These are phyloP conservation scores for Acronicta psi DNA, from an alignment of 2,888 invertebrate species.

Conservation along the genomic window DNA sequence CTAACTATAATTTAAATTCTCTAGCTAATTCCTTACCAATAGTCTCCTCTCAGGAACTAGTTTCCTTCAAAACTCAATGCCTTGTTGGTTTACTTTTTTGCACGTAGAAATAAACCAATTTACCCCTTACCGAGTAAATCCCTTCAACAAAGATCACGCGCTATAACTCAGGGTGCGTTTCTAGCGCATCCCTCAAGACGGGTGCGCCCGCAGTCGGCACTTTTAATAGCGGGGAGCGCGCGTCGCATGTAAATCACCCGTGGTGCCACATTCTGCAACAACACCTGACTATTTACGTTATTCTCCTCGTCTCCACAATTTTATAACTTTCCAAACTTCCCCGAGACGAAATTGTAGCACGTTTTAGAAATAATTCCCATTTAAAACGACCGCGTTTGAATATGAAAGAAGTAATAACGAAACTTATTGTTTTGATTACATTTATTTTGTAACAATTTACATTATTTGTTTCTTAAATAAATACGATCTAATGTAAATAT, in stretches of 20 bases:
- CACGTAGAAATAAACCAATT: background rate
- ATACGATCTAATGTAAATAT: constrained; percentile 36
- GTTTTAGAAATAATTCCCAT: constrained; percentile 75
- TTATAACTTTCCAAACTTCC: constrained; percentile 79
- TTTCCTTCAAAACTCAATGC: no score
- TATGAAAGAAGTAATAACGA: constrained; percentile 57
- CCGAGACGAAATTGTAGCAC: constrained; percentile 70
- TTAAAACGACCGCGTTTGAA: constrained; percentile 54
- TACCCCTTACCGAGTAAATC: constrained; percentile 2
- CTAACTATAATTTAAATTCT: no score
- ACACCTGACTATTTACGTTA: constrained; percentile 81
- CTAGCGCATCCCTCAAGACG: constrained; percentile 49
- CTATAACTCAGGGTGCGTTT: constrained; percentile 23
- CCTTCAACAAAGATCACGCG: constrained; percentile 35
- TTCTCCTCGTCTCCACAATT: constrained; percentile 72
- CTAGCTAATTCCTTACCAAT: no score
- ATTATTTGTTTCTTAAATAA: constrained; percentile 31
- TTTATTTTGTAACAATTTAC: constrained; percentile 55
- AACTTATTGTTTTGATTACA: constrained; percentile 44
- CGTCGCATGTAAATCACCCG: constrained; percentile 78
- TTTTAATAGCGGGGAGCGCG: constrained; percentile 77
- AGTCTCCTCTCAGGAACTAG: no score
- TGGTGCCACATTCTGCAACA: constrained; percentile 62
- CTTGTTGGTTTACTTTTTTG: background rate
- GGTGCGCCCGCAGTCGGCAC: constrained; percentile 53